phyloP scores from a whole-genome alignment of 2,888 invertebrate species.

The Aspidiotus destructor region DNA sequence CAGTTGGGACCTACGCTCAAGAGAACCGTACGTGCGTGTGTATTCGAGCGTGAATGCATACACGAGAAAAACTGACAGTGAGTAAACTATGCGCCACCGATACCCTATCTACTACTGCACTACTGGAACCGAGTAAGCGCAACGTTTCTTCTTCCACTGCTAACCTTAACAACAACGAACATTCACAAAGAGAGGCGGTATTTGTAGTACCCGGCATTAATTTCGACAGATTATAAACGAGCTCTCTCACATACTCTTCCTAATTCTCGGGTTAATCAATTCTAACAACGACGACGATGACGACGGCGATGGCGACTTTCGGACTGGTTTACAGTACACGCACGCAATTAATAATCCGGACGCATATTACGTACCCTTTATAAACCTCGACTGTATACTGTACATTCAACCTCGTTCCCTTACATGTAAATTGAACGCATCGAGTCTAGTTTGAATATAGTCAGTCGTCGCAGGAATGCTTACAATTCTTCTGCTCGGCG shows the following conservation, averaged over 20 bases:
- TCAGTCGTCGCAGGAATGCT: not conserved
- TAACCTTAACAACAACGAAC: too few relatives aligned
- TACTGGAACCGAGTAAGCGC: too few relatives aligned
- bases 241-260: not conserved
- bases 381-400: not conserved
- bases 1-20: too few relatives aligned
- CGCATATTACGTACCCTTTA: constrained; percentile 2
- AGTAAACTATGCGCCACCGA: too few relatives aligned
- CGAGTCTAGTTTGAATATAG: not conserved
- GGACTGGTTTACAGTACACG: not conserved
- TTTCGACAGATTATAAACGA: constrained; percentile 4
- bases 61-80: too few relatives aligned
- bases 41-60: too few relatives aligned
- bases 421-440: constrained; percentile 4
- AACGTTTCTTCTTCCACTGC: too few relatives aligned
- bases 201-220: not conserved
- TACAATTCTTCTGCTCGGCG: not conserved
- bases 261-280: not conserved
- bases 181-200: too few relatives aligned
- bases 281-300: not conserved
- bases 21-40: too few relatives aligned
- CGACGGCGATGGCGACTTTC: not conserved
- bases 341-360: not conserved
- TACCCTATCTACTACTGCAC: too few relatives aligned
- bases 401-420: not conserved